Evolutionary conservation across 2,113 vertebrate genomes (phyloP).

Genomic region (Ranitomeya variabilis): DNA sequence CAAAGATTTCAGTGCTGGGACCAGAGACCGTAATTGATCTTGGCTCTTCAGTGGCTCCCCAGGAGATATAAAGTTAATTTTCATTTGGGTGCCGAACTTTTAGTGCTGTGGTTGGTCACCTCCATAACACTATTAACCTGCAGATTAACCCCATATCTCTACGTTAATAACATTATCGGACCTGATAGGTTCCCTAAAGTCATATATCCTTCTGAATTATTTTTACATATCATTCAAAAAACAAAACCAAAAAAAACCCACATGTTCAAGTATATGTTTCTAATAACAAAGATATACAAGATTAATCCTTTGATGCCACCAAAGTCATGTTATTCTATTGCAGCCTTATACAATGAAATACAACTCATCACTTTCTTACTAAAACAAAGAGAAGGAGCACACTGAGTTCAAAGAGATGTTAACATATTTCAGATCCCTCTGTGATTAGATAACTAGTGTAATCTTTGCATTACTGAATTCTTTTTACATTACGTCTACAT

Average conservation of each 20-base stretch:
- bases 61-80: too few relatives aligned
- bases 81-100: too few relatives aligned
- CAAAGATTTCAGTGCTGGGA: too few relatives aligned
- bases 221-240: not conserved
- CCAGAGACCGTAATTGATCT: too few relatives aligned
- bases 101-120: too few relatives aligned
- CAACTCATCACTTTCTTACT: not conserved
- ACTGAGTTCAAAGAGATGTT: conserved; percentile 4
- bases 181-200: not conserved
- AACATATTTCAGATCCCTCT: not conserved
- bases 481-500: not conserved
- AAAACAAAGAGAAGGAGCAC: not conserved
- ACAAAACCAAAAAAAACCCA: not conserved
- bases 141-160: too few relatives aligned
- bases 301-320: not conserved
- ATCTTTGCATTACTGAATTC: conserved; percentile 9
- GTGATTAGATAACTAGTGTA: conserved; percentile 8
- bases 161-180: too few relatives aligned
- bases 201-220: not conserved
- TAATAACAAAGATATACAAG: too few relatives aligned
- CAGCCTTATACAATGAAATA: not conserved
- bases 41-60: too few relatives aligned
- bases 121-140: too few relatives aligned
- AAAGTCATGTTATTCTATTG: not conserved
- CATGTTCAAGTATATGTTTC: too few relatives aligned